Conservation (phyloP, 2,113 vertebrate genomes). For the Engraulis encrasicolus region DNA sequence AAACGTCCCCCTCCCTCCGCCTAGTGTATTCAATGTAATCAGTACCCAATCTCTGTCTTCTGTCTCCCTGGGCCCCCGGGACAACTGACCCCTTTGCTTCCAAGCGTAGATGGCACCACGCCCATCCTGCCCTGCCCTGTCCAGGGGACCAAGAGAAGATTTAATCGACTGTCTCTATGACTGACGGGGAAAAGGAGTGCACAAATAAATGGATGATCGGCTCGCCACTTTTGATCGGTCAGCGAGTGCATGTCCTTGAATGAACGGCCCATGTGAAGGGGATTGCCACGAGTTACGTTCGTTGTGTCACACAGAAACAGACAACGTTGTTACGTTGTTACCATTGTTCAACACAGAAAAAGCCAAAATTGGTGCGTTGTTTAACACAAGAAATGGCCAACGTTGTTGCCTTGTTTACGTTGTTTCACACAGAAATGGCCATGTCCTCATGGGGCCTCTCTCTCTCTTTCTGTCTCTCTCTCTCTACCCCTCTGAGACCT, state of each 20-base stretch:
- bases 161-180: slow-evolving; percentile 14
- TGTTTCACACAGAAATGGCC: slow-evolving; percentile 23
- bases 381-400: slow-evolving; percentile 52
- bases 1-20: too few relatives aligned
- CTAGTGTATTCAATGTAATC: too few relatives aligned
- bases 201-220: too few relatives aligned
- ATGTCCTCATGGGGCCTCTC: background rate
- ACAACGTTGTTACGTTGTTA: slow-evolving; percentile 44
- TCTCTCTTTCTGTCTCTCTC: too few relatives aligned
- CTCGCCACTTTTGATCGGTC: slow-evolving; percentile 65
- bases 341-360: slow-evolving; percentile 59
- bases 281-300: slow-evolving; percentile 32
- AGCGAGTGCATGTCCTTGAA: background rate
- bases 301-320: slow-evolving; percentile 56
- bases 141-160: too few relatives aligned
- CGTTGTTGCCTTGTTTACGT: too few relatives aligned
- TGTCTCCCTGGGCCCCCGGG: too few relatives aligned
- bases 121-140: too few relatives aligned
- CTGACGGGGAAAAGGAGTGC: slow-evolving; percentile 17
- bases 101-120: too few relatives aligned
- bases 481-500: slow-evolving; percentile 5
- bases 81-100: too few relatives aligned
- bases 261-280: slow-evolving; percentile 11
- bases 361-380: slow-evolving; percentile 57
- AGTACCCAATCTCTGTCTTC: too few relatives aligned